Evolutionary conservation across 2,888 invertebrate genomes (phyloP).

Genomic region (Dioctria rufipes): DNA sequence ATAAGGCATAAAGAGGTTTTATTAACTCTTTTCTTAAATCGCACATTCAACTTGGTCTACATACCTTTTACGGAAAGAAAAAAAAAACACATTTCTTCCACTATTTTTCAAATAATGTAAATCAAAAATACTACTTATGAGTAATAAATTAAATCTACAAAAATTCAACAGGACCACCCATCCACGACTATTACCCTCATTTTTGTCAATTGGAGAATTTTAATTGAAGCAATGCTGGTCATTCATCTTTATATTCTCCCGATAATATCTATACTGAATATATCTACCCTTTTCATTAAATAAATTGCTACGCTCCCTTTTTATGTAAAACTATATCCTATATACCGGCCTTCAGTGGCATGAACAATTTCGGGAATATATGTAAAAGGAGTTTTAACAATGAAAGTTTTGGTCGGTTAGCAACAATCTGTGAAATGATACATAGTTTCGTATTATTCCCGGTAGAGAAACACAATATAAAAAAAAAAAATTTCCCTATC

Average conservation of each 20-base stretch:
- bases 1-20: no score
- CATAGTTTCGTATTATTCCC: background rate
- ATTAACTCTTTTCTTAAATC: no score
- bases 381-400: slow-evolving; percentile 11
- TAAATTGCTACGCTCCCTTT: slow-evolving; percentile 5
- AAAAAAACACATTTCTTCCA: no score
- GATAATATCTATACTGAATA: background rate
- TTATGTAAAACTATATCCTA: background rate
- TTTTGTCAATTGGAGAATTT: slow-evolving; percentile 9
- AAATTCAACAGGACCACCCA: slow-evolving; percentile 24
- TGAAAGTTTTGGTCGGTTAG: slow-evolving; percentile 4
- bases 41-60: no score
- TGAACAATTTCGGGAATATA: background rate
- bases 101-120: no score
- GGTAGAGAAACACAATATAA: background rate
- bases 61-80: no score
- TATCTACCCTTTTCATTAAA: slow-evolving; percentile 20
- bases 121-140: no score
- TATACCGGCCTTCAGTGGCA: background rate
- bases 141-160: background rate
- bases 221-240: slow-evolving; percentile 19
- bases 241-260: background rate
- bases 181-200: slow-evolving; percentile 19
- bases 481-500: background rate
- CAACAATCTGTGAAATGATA: slow-evolving; percentile 17